A percentile compares a stretch with the other conserved stretches of the same genome.
These are phyloP conservation scores for Tachycineta bicolor DNA, from an alignment of 2,113 vertebrate genomes.

Conservation along the genomic window DNA sequence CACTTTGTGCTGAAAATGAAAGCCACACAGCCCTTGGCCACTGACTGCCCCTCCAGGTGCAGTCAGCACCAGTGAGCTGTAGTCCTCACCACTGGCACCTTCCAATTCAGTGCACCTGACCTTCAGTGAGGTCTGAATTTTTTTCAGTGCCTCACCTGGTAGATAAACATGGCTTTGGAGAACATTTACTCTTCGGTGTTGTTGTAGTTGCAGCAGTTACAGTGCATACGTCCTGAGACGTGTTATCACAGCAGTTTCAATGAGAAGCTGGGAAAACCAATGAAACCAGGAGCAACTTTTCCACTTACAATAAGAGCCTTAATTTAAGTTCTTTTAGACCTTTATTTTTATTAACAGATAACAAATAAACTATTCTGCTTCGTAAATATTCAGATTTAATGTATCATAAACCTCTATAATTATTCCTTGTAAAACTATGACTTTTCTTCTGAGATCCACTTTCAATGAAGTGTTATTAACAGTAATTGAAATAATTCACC, in stretches of 20 bases:
- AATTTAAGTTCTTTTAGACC: not conserved
- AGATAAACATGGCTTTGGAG: not conserved
- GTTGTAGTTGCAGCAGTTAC: not conserved
- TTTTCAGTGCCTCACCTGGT: not conserved
- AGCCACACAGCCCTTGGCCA: not conserved
- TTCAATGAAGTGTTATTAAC: not conserved
- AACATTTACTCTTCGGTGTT: not conserved
- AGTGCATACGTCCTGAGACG: accelerated
- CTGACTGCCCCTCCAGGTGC: not conserved
- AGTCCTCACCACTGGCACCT: not conserved
- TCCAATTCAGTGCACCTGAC: not conserved
- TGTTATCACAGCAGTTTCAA: not conserved
- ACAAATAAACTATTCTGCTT: not conserved
- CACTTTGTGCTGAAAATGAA: not conserved
- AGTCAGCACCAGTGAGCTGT: not conserved
- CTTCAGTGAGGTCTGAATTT: not conserved
- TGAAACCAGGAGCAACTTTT: not conserved
- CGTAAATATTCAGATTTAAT: not conserved
- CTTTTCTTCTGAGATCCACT: not conserved
- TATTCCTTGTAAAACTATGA: not conserved
- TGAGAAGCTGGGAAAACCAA: not conserved
- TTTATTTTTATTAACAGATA: not conserved
- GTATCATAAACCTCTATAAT: not conserved
- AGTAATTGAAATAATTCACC: not conserved
- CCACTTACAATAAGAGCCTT: not conserved